Conservation (phyloP, 2,888 invertebrate genomes). For the Ectemnius lituratus region DNA sequence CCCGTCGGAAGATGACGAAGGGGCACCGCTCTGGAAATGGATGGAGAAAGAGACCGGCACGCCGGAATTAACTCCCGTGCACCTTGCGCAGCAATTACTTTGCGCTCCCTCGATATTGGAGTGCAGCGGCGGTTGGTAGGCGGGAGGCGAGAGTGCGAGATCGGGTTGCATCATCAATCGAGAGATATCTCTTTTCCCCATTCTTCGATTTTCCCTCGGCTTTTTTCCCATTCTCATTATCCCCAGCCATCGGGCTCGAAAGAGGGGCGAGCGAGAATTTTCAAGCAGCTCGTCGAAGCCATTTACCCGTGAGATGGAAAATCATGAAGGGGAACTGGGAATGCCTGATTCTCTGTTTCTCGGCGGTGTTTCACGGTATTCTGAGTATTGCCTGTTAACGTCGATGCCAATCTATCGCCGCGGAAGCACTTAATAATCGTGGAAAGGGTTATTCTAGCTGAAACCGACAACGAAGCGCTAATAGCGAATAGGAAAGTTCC, state of each 20-base stretch:
- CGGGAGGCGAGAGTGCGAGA: neutral
- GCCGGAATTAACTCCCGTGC: slow-evolving; percentile 51
- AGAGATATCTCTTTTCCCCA: neutral
- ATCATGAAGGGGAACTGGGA: slow-evolving; percentile 37
- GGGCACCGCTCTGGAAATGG: slow-evolving; percentile 41
- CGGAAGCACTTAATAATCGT: slow-evolving; percentile 65
- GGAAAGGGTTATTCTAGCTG: slow-evolving; percentile 26
- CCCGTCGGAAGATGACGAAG: slow-evolving; percentile 43
- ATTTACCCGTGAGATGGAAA: slow-evolving; percentile 56
- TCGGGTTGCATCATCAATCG: slow-evolving; percentile 3
- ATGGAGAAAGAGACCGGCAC: slow-evolving; percentile 37
- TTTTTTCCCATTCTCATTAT: neutral
- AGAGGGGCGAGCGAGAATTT: slow-evolving; percentile 9
- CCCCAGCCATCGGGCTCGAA: neutral
- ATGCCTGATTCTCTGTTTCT: slow-evolving; percentile 11
- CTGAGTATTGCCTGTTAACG: slow-evolving; percentile 32
- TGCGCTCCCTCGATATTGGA: slow-evolving; percentile 46
- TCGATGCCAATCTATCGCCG: slow-evolving; percentile 34
- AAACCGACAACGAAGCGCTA: slow-evolving; percentile 33
- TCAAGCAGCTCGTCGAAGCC: slow-evolving; percentile 57
- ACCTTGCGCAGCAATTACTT: slow-evolving; percentile 52
- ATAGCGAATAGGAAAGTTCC: slow-evolving; percentile 63
- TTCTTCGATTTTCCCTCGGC: neutral
- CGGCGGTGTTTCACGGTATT: slow-evolving; percentile 19
- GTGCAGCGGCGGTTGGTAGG: neutral